Conservation (phyloP, 1,140 invertebrate species). For the Aphelenchoides fujianensis region DNA sequence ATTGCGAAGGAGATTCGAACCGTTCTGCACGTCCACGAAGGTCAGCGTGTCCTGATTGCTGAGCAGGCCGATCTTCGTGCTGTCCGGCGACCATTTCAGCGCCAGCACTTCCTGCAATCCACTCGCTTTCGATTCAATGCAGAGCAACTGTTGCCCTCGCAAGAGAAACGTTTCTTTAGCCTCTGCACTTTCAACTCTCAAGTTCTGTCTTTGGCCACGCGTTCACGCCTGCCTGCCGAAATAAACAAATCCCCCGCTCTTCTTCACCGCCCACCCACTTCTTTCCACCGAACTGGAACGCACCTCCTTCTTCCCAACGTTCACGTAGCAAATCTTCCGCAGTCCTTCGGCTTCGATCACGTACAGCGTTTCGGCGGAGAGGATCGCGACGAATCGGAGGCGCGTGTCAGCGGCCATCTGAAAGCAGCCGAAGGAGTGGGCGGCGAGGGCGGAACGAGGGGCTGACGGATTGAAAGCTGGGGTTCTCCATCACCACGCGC, state of each 20-base stretch:
- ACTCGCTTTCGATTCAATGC: too few relatives aligned
- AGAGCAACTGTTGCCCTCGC: neutral
- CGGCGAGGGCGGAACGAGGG: too few relatives aligned
- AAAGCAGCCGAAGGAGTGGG: too few relatives aligned
- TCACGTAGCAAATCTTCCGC: conserved; percentile 7
- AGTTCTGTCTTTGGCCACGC: too few relatives aligned
- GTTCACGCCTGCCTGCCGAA: too few relatives aligned
- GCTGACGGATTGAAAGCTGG: neutral
- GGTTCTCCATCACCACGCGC: neutral
- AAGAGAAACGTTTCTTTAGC: neutral
- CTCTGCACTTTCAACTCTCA: conserved; percentile 9
- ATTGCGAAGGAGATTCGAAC: too few relatives aligned
- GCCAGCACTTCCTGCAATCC: conserved; percentile 28
- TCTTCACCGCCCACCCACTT: too few relatives aligned
- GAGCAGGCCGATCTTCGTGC: conserved; percentile 27
- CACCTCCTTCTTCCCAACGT: conserved; percentile 7
- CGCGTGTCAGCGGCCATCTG: neutral
- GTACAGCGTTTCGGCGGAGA: conserved; percentile 14
- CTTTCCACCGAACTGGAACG: too few relatives aligned
- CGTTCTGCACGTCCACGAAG: conserved; percentile 20
- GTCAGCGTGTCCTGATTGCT: conserved; percentile 25
- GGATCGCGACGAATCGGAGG: neutral
- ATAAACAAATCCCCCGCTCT: conserved; percentile 29
- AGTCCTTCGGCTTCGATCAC: neutral
- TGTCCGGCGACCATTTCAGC: conserved; percentile 34